Evolutionary conservation across 2,888 invertebrate genomes (phyloP), one percentile per base, ranked within the genome.

Genomic region (Microctonus aethiopoides): DNA sequence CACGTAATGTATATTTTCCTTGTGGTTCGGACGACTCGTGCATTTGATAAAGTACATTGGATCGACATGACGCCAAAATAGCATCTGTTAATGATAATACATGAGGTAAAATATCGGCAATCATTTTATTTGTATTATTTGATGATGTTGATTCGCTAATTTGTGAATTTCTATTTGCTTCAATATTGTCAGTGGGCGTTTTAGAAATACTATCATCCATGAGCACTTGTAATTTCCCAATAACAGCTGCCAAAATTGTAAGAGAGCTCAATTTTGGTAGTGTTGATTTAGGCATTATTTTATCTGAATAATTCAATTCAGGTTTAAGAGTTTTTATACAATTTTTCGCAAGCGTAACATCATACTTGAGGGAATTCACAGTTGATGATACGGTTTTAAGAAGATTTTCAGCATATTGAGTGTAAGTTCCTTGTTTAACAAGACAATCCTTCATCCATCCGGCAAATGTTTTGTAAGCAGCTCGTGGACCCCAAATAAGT

Each of bases 401-500:
- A 52, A 94, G 87, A 79, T 92, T 91, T 80, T 94, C 94, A 0
- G 89, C 89, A 74, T 89, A 90, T 76, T 95, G 94, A 0, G 95
- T 94, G 78, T 94, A 95, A 92, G 95, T 92, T 72, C 95, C 95
- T 88, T 96, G 96, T 81, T 95, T 95, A 6, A 95, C 94, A 1
- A 97, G 89, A 67, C 94, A 95, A 83, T 97, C 97, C 89, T 96
- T 96, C 80, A 96, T 91, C 94, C 97, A 97, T 51, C 94, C 92
- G 78, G 92, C 92, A 86, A 94, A 95, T 5, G 93, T 91, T 86
- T 95, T 94, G 84, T 95, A 93, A 39, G 92, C 92, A 0, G 95
- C 92, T 56, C 97, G 89, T 5, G 97, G 94, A 5, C 95, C 95
- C 97, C 97, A 97, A 10, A 97, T 89, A 7, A 97, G 88, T 0